phyloP scores from a whole-genome alignment of 2,113 vertebrate genomes.

The Dendropsophus ebraccatus region DNA sequence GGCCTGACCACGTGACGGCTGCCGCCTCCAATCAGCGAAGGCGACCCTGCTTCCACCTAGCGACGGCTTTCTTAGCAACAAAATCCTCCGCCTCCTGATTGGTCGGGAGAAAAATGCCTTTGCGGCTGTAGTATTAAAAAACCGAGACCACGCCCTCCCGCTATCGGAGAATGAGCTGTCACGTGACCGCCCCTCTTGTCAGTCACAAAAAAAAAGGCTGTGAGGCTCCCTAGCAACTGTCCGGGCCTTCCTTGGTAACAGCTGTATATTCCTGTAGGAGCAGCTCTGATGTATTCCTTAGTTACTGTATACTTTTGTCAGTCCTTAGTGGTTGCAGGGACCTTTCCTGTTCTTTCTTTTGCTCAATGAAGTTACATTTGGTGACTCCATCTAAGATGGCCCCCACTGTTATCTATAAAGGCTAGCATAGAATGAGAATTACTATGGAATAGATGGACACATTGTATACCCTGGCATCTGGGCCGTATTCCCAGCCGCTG shows the following conservation, averaged over 20 bases:
- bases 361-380: too few relatives aligned
- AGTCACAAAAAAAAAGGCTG: neutral
- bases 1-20: conserved; percentile 20
- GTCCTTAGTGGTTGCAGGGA: too few relatives aligned
- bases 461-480: too few relatives aligned
- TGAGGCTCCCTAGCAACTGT: neutral
- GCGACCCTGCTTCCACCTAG: conserved; percentile 34
- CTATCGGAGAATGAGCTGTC: neutral
- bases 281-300: too few relatives aligned
- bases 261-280: neutral
- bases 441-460: too few relatives aligned
- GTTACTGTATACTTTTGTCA: neutral
- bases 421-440: too few relatives aligned
- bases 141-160: conserved; percentile 16
- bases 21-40: conserved; percentile 1
- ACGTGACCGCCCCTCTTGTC: neutral
- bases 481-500: too few relatives aligned
- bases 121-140: neutral
- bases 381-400: too few relatives aligned
- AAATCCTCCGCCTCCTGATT: neutral
- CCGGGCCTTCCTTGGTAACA: conserved; percentile 40
- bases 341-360: too few relatives aligned
- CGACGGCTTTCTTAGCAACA: conserved; percentile 49
- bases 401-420: too few relatives aligned
- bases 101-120: neutral